These are phyloP conservation scores for Vidua chalybeata DNA, from an alignment of 2,113 vertebrate species.

Conservation along the genomic window DNA sequence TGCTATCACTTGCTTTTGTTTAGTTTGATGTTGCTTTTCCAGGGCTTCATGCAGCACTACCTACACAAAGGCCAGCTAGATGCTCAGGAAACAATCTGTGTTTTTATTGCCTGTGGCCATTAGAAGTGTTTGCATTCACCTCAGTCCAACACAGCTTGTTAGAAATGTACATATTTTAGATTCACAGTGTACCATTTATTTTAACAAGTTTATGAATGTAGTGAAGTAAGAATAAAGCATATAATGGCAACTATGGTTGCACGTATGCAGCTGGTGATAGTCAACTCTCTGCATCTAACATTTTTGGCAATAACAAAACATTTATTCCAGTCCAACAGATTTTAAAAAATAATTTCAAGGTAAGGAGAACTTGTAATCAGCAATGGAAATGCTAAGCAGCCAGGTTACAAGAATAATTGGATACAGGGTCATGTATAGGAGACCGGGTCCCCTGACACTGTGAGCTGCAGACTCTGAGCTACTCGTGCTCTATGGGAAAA, in stretches of 20 bases:
- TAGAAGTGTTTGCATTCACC: background rate
- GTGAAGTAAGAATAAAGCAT: background rate
- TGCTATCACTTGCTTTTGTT: background rate
- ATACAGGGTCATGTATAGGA: background rate
- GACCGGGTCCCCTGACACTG: background rate
- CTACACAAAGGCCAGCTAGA: background rate
- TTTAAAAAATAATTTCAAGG: background rate
- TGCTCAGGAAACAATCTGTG: background rate
- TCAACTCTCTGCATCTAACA: background rate
- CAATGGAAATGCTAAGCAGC: background rate
- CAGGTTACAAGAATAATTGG: slow-evolving; percentile 6
- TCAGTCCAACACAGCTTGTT: background rate
- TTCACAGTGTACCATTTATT: background rate
- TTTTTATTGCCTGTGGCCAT: background rate
- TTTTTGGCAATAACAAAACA: background rate
- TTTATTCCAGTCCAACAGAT: background rate
- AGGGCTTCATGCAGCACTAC: background rate
- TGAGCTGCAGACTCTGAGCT: background rate
- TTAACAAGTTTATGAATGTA: background rate
- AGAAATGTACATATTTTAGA: background rate
- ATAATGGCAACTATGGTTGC: background rate
- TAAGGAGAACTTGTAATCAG: background rate
- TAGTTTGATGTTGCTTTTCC: background rate
- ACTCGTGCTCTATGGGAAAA: background rate
- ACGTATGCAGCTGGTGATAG: background rate